Conservation (phyloP, 2,113 vertebrate species). For the Eclectus roratus region DNA sequence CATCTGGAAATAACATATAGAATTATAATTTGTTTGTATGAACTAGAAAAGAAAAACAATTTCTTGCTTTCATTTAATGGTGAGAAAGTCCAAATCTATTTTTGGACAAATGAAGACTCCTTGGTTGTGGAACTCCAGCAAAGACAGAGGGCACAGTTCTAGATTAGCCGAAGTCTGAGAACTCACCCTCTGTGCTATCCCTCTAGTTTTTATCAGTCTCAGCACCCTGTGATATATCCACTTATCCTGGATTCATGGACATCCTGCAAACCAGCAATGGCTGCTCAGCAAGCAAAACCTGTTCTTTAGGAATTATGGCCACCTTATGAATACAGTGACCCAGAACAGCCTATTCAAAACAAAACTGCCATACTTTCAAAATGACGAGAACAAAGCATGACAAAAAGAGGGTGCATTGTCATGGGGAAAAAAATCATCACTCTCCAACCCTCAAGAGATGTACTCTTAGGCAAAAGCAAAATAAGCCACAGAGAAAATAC, state of each 20-base stretch:
- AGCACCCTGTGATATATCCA: neutral
- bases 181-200: neutral
- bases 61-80: neutral
- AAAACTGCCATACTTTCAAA: neutral
- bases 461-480: neutral
- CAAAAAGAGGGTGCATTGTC: neutral
- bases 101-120: neutral
- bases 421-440: neutral
- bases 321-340: neutral
- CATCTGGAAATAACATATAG: neutral
- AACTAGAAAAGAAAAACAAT: neutral
- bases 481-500: neutral
- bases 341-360: neutral
- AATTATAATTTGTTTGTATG: neutral
- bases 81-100: neutral
- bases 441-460: neutral
- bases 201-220: neutral
- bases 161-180: neutral
- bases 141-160: neutral
- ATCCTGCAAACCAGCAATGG: neutral
- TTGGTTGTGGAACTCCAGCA: neutral
- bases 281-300: neutral
- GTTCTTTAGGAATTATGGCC: neutral
- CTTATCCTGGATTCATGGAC: neutral
- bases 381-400: neutral